Evolutionary conservation across 2,797 vertebrate species (phyloP).

Genomic region (Scyliorhinus canicula): DNA sequence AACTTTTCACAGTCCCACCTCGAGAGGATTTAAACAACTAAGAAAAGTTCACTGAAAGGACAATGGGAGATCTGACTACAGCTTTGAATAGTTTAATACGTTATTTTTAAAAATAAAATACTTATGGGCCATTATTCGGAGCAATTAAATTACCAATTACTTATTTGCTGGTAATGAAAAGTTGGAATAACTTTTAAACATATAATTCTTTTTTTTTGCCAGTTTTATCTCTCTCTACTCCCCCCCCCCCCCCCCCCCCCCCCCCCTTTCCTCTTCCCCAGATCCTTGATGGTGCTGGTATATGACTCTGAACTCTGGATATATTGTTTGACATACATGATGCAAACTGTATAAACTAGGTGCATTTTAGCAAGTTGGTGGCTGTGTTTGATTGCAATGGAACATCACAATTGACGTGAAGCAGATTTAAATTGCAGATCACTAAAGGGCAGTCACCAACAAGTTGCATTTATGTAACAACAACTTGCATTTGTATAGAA

Average conservation of each 20-base stretch:
- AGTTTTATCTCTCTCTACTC: background rate
- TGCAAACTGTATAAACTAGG: background rate
- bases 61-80: background rate
- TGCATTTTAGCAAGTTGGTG: background rate
- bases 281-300: background rate
- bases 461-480: background rate
- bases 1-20: background rate
- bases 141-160: background rate
- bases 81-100: constrained; percentile 14
- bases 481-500: too few species aligned
- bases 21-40: background rate
- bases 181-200: background rate
- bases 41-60: constrained; percentile 18
- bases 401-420: background rate
- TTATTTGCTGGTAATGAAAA: background rate
- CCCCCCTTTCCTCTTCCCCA: too few species aligned
- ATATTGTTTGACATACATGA: background rate
- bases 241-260: too few species aligned
- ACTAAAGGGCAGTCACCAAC: background rate
- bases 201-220: background rate
- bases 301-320: too few species aligned
- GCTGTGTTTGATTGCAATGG: background rate
- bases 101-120: background rate
- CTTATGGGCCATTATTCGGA: background rate
- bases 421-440: background rate